Conservation (phyloP, 2,113 vertebrate genomes). For the Misgurnus anguillicaudatus region DNA sequence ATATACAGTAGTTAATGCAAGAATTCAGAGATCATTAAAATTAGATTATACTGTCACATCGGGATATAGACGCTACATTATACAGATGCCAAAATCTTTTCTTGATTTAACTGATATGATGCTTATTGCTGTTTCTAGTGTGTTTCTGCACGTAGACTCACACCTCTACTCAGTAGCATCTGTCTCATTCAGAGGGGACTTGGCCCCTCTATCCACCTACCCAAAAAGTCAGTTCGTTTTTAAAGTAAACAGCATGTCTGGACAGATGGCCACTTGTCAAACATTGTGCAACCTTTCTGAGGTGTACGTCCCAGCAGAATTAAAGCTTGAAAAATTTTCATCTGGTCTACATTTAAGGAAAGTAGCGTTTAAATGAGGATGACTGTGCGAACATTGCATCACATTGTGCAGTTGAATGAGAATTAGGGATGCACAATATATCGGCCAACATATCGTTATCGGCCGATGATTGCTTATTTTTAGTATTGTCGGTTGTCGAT, state of each 20-base stretch:
- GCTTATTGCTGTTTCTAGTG: not conserved
- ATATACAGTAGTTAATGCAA: not conserved
- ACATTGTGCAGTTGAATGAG: conserved; percentile 63
- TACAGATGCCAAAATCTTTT: not conserved
- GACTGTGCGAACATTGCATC: conserved; percentile 69
- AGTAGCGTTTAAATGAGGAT: conserved; percentile 68
- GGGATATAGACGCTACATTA: not conserved
- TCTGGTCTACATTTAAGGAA: conserved; percentile 54
- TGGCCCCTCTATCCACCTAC: not conserved
- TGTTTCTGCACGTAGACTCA: not conserved
- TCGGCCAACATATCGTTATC: too few relatives aligned
- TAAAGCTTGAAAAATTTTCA: conserved; percentile 47
- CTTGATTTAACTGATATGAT: not conserved
- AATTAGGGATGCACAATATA: too few relatives aligned
- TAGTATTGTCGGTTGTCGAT: too few relatives aligned
- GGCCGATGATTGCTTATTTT: too few relatives aligned
- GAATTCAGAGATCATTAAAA: not conserved
- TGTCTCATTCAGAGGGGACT: not conserved
- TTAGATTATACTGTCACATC: not conserved
- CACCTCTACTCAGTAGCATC: not conserved
- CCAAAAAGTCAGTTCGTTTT: not conserved
- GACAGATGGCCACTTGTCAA: not conserved
- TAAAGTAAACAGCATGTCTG: not conserved
- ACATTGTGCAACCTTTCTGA: not conserved
- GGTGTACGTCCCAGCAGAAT: conserved; percentile 59